Evolutionary conservation across 1,140 invertebrate species (phyloP), one percentile per base, ranked within the genome.

Genomic region (Heliothis subflexa): DNA sequence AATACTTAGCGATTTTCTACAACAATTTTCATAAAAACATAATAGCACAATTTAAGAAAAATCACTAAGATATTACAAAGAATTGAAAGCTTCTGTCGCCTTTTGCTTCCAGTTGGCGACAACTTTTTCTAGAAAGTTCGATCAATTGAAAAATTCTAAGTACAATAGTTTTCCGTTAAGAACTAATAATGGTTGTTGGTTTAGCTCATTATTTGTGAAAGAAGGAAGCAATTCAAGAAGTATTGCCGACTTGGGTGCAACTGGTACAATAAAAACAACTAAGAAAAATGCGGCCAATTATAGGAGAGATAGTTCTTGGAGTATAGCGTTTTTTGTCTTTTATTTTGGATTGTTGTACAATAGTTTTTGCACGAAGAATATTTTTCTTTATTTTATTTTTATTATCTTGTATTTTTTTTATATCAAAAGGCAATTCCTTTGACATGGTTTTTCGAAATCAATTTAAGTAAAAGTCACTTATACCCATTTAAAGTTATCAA

Each of bases 121-220:
- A 61, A 61, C 25, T 25, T 25, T 49, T 66, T 33, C 7, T 28
- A 16, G 9, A 4, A 62, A 62, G 5, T 16, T 40, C 33, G n/a
- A 62, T 62, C 59, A 62, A 62, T 40, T 62, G 33, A 66, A 66
- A 45, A 47, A 21, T 25, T 61, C 57, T 14, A 49, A 66, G 62
- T 66, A 66, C 45, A 66, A 52, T 52, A 70, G 49, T 25, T 55
- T 57, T 18, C 28, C 14, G 25, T 25, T 25, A 28, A 57, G 25
- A 74, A 74, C 16, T 25, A 59, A 61, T 74, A 74, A 49, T 62
- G 16, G 18, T 50, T 25, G 45, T 74, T 62, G 45, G 72, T 61
- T 74, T 50, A 74, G 54, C 57, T 74, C 72, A 74, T 74, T 74
- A 74, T 74, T 74, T 74, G 55, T 74, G 47, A 66, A n/a, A 61